Base-by-base conservation (phyloP, 2,797 vertebrate genomes). In the Hafferia zeledoni region DNA sequence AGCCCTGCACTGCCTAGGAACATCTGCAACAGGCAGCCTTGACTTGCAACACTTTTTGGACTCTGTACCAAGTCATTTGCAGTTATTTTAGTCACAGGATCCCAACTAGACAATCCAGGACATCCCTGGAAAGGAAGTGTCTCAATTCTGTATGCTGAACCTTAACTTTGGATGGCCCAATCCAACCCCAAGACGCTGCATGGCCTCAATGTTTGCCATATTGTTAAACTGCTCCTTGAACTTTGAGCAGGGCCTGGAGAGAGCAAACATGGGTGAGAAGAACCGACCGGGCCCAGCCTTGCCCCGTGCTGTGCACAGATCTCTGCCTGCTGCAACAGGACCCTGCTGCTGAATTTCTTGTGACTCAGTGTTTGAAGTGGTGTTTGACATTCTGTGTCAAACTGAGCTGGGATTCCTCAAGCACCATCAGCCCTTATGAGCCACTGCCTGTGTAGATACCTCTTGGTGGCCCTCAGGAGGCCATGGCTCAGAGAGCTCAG, bases 101-200 rank as follows among this genome's bases (percentile, higher is more conserved):
- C 41, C 46, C 56, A 84, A 61, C 24, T 20, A 93, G 30, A 84
- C 63, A 88, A 96, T 93, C 27, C 22, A 64, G 65, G 90, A 88
- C 76, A 53, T 75, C 71, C 63, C 84, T 72, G 87, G 90, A 95
- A 96, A 96, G 47, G 85, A 95, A 81, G 81, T 31, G 30, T 60
- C 64, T 89, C 55, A 78, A 72, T 74, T 61, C 52, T 22, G 27
- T 60, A 68, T 10, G 64, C 49, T 59, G 83, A 94, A 68, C 50
- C 35, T 46, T 77, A 86, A 86, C 78, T 89, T 92, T 59, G 46
- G 76, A 74, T 24, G 16, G 83, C 74, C 64, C 92, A 78, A 93
- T 43, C 39, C 86, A 92, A 74, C 60, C 56, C 33, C 37, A 80
- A 68, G 65, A 41, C 3, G 2, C 35, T 67, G 60, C 74, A 85